Conservation (phyloP, 2,888 invertebrate species). For the Tetheella fluctuosa region DNA sequence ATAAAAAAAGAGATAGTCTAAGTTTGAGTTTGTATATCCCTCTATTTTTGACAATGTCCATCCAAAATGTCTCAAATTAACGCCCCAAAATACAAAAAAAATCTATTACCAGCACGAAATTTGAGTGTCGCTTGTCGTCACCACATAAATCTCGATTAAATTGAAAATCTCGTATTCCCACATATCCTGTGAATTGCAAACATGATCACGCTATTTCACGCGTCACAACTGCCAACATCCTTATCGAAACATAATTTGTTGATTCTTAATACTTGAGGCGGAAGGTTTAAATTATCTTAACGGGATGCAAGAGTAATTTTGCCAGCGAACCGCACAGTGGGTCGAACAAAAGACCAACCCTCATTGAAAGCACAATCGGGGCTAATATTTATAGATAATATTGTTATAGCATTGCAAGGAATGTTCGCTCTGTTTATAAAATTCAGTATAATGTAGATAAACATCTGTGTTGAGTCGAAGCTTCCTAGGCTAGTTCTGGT, state of each 20-base stretch:
- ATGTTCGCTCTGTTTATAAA: conserved; percentile 30
- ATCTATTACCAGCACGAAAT: conserved; percentile 30
- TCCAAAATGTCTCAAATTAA: conserved; percentile 11
- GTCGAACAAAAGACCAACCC: conserved; percentile 58
- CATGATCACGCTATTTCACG: conserved; percentile 58
- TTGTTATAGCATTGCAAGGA: conserved; percentile 64
- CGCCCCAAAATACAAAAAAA: conserved; percentile 10
- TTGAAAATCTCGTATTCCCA: conserved; percentile 65
- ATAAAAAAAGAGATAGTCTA: no score
- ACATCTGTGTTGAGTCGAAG: conserved; percentile 18
- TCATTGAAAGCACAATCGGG: conserved; percentile 61
- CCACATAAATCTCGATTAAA: conserved; percentile 55
- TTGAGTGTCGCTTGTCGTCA: conserved; percentile 25
- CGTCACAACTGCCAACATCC: conserved; percentile 36
- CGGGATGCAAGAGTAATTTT: conserved; percentile 17
- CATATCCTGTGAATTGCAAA: conserved; percentile 67
- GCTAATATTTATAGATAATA: conserved; percentile 79
- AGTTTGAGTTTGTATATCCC: no score
- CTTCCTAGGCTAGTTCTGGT: background rate
- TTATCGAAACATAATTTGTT: conserved; percentile 17
- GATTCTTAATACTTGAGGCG: background rate
- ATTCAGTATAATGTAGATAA: conserved; percentile 21
- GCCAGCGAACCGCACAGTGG: conserved; percentile 47
- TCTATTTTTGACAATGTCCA: no score
- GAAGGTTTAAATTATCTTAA: conserved; percentile 24